Conservation (phyloP, 1,140 invertebrate genomes). For the Wasmannia auropunctata region DNA sequence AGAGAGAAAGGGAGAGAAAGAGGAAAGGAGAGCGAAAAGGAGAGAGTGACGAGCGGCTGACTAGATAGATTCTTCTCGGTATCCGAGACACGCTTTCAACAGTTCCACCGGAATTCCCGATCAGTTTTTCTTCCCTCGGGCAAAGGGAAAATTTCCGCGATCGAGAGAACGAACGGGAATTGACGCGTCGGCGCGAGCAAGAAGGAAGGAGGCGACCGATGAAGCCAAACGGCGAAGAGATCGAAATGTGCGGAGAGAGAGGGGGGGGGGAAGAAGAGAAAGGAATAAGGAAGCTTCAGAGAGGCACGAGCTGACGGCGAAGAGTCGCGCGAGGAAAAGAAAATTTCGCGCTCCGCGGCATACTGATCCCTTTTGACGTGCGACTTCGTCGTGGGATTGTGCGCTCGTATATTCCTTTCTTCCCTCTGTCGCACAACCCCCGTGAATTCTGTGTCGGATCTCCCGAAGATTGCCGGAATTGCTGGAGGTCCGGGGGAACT, state of each 20-base stretch:
- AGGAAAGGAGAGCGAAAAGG: not conserved
- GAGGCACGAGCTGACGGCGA: constrained; percentile 15
- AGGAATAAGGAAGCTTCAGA: constrained; percentile 49
- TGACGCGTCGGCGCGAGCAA: constrained; percentile 14
- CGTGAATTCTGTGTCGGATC: constrained; percentile 42
- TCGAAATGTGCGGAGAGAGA: constrained; percentile 37
- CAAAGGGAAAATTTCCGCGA: constrained; percentile 57
- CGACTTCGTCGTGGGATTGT: constrained; percentile 52
- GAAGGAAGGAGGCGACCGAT: constrained; percentile 36
- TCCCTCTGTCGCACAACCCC: constrained; percentile 24
- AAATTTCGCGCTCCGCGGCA: constrained; percentile 58
- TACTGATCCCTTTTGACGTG: constrained; percentile 61
- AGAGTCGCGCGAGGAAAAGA: constrained; percentile 5
- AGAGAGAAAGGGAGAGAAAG: constrained; percentile 62
- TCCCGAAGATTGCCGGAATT: constrained; percentile 11
- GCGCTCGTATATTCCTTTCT: constrained; percentile 29
- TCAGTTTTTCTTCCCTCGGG: constrained; percentile 79
- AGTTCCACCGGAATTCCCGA: constrained; percentile 81
- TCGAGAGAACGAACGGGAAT: constrained; percentile 34
- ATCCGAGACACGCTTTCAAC: constrained; percentile 80
- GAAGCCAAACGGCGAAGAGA: constrained; percentile 47
- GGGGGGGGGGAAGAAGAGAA: too few species aligned
- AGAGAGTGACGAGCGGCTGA: not conserved
- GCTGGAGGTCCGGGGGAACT: constrained; percentile 9
- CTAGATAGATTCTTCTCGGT: constrained; percentile 72